Evolutionary conservation across 2,797 vertebrate genomes (phyloP).

Genomic region (Hippopotamyrus pictus): DNA sequence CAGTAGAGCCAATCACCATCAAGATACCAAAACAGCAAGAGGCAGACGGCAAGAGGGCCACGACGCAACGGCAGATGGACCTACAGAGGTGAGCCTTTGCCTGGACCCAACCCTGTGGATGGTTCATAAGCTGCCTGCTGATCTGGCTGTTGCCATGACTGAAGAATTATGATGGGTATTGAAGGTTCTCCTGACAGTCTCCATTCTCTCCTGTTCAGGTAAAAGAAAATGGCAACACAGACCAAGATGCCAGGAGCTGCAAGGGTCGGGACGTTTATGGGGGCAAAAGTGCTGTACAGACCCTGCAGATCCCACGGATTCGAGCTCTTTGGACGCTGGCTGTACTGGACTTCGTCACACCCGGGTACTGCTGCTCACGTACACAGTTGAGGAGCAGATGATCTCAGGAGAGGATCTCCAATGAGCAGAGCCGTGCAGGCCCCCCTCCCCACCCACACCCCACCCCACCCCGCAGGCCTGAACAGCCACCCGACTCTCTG

Average conservation of each 20-base stretch:
- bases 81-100: slow-evolving; percentile 75
- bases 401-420: slow-evolving; percentile 72
- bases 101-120: not conserved
- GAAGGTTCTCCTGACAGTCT: not conserved
- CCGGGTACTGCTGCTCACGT: not conserved
- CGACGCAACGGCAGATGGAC: slow-evolving; percentile 92
- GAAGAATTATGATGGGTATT: not conserved
- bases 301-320: slow-evolving; percentile 64
- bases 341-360: slow-evolving; percentile 41
- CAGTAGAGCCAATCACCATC: slow-evolving; percentile 76
- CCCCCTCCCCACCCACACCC: slow-evolving; percentile 39
- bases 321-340: slow-evolving; percentile 68
- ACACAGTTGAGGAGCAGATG: slow-evolving; percentile 28
- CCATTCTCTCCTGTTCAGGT: slow-evolving; percentile 67
- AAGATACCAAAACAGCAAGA: slow-evolving; percentile 90
- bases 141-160: not conserved
- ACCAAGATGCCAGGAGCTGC: slow-evolving; percentile 60
- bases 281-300: slow-evolving; percentile 59
- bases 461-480: slow-evolving; percentile 49
- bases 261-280: slow-evolving; percentile 51
- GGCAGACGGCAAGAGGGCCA: slow-evolving; percentile 75
- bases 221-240: slow-evolving; percentile 68
- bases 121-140: not conserved
- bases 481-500: not conserved
- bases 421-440: slow-evolving; percentile 40